Conservation (phyloP, 2,888 invertebrate genomes). For the Orthosia cruda region DNA sequence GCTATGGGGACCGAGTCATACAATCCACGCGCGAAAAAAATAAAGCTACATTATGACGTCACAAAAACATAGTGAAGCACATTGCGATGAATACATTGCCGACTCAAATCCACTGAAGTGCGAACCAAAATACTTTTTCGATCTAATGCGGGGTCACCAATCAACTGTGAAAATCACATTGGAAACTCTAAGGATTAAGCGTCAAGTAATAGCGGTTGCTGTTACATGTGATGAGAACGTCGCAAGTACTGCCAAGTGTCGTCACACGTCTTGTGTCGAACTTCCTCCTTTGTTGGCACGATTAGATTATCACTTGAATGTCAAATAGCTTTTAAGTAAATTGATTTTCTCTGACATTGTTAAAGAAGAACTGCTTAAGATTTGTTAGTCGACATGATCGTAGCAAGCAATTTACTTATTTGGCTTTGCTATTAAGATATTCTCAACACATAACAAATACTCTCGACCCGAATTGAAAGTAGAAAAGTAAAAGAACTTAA, state of each 20-base stretch:
- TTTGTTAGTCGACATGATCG: slow-evolving; percentile 15
- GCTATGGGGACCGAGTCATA: neutral
- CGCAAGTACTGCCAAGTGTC: slow-evolving; percentile 15
- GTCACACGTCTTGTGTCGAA: slow-evolving; percentile 37
- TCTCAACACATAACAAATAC: neutral
- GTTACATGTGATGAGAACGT: slow-evolving; percentile 55
- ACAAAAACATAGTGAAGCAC: slow-evolving; percentile 38
- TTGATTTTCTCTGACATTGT: slow-evolving; percentile 32
- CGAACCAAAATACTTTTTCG: slow-evolving; percentile 50
- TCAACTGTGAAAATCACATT: slow-evolving; percentile 68
- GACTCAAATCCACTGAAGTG: slow-evolving; percentile 46
- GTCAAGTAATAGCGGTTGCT: slow-evolving; percentile 49
- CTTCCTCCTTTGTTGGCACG: slow-evolving; percentile 31
- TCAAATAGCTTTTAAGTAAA: slow-evolving; percentile 44
- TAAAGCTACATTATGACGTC: slow-evolving; percentile 29
- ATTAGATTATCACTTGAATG: slow-evolving; percentile 47
- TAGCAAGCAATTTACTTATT: slow-evolving; percentile 31
- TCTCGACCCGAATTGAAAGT: neutral
- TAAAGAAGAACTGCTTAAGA: slow-evolving; percentile 34
- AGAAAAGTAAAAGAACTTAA: neutral
- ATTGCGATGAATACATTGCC: slow-evolving; percentile 43
- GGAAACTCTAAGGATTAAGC: slow-evolving; percentile 53
- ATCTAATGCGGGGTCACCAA: slow-evolving; percentile 44
- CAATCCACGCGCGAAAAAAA: slow-evolving; percentile 4
- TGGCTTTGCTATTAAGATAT: neutral